phyloP scores from a whole-genome alignment of 2,113 vertebrate species.

The Cebus imitator region DNA sequence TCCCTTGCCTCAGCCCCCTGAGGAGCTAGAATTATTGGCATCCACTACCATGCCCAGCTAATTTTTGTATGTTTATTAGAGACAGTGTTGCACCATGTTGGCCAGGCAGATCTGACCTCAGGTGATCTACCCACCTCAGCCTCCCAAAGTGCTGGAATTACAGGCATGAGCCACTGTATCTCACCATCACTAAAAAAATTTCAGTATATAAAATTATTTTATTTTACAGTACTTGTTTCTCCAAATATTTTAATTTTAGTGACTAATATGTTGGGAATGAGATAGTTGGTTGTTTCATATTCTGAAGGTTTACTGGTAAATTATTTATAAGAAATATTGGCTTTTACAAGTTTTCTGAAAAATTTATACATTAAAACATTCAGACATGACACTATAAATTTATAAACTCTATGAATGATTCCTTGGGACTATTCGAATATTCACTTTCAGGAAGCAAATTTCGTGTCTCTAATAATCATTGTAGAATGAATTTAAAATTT shows the following conservation, averaged over 20 bases:
- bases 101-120: no score
- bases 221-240: background rate
- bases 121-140: no score
- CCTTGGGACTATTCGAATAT: conserved; percentile 33
- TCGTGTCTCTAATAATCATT: background rate
- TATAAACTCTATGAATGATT: conserved; percentile 9
- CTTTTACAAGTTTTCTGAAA: background rate
- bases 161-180: accelerated
- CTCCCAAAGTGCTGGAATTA: no score
- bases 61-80: no score
- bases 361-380: background rate
- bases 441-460: conserved; percentile 63
- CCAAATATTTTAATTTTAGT: background rate
- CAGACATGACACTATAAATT: background rate
- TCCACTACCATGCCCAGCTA: no score
- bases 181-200: background rate
- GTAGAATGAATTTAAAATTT: conserved; percentile 65
- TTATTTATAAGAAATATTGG: background rate
- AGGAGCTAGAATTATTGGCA: no score
- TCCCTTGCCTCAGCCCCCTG: no score
- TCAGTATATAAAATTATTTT: background rate
- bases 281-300: background rate
- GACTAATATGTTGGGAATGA: background rate
- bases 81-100: no score
- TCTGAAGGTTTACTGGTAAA: background rate